Evolutionary conservation across 2,113 vertebrate genomes (phyloP).

Genomic region (Phrynocephalus versicolor): DNA sequence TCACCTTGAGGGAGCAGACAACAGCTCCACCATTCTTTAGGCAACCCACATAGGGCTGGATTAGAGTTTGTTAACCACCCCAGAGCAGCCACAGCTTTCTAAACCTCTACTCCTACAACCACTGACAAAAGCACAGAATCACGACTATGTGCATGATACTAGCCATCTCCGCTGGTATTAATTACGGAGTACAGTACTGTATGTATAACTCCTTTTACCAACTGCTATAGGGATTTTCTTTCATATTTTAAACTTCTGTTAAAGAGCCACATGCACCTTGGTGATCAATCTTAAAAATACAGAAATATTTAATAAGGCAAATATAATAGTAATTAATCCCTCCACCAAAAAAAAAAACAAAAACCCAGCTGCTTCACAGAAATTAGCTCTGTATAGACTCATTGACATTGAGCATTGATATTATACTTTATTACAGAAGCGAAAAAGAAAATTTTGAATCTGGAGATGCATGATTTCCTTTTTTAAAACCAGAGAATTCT

Average conservation of each 20-base stretch:
- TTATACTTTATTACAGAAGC: conserved; percentile 37
- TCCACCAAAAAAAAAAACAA: conserved; percentile 15
- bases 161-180: conserved; percentile 23
- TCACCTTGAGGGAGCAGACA: background rate
- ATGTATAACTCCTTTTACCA: conserved; percentile 51
- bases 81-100: background rate
- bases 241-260: conserved; percentile 47
- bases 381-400: conserved; percentile 37
- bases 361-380: conserved; percentile 28
- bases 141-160: conserved; percentile 4
- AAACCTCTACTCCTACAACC: background rate
- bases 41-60: rapidly evolving
- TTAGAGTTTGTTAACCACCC: background rate
- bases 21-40: background rate
- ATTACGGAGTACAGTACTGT: conserved; percentile 58
- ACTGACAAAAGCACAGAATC: conserved; percentile 1
- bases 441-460: conserved; percentile 32
- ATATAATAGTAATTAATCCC: conserved; percentile 53
- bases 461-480: conserved; percentile 34
- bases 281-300: conserved; percentile 38
- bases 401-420: conserved; percentile 29
- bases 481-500: background rate
- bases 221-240: conserved; percentile 18
- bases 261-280: conserved; percentile 17
- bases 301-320: conserved; percentile 49